Evolutionary conservation across 2,888 invertebrate genomes (phyloP).

Genomic region (Caenorhabditis becei): DNA sequence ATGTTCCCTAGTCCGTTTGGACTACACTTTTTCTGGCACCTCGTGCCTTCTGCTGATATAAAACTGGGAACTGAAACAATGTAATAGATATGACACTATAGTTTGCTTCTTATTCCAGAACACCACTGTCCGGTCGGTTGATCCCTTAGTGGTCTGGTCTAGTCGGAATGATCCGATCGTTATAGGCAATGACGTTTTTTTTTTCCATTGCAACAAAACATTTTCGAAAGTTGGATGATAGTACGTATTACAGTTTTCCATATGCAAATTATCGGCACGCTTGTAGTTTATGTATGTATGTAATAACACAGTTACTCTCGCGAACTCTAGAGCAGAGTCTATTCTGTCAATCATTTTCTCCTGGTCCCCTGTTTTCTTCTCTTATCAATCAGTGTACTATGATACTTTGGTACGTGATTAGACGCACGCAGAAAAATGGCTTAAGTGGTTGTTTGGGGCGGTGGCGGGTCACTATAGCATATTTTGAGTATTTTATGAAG

Average conservation of each 20-base stretch:
- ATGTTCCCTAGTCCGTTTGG: slow-evolving; percentile 27
- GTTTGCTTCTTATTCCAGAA: too few species aligned
- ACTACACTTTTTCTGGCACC: not conserved
- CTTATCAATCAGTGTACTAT: slow-evolving; percentile 54
- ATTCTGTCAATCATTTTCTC: slow-evolving; percentile 3
- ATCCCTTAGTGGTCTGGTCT: not conserved
- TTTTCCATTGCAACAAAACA: too few species aligned
- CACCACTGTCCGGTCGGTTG: not conserved
- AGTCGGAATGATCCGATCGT: not conserved
- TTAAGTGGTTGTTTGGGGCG: not conserved
- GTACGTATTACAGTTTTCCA: not conserved
- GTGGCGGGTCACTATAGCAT: not conserved
- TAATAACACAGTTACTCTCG: too few species aligned
- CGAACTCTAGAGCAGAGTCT: not conserved
- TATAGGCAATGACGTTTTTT: slow-evolving; percentile 3
- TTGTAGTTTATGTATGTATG: not conserved
- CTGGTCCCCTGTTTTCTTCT: slow-evolving; percentile 1
- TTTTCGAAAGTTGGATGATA: slow-evolving; percentile 28
- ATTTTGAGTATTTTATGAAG: too few species aligned
- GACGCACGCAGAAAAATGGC: not conserved
- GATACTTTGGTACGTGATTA: slow-evolving; percentile 43
- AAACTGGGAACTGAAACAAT: not conserved
- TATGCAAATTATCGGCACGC: slow-evolving; percentile 20
- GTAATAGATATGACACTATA: too few species aligned
- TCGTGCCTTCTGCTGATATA: not conserved